These are phyloP conservation scores for Galerucella calmariensis DNA, from an alignment of 2,888 invertebrate species.

Conservation along the genomic window DNA sequence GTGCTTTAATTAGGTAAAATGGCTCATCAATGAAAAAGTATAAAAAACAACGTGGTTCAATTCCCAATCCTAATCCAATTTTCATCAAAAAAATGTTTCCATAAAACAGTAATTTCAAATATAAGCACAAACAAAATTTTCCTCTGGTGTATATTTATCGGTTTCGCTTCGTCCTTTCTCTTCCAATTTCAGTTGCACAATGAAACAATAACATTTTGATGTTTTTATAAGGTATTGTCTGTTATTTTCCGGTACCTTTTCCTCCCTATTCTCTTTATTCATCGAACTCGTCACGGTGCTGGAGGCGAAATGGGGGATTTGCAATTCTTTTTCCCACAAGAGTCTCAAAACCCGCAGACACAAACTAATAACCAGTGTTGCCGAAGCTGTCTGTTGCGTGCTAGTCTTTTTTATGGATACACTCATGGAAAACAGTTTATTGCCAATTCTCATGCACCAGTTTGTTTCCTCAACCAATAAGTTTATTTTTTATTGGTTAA, in stretches of 20 bases:
- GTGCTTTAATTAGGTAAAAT: too few species aligned
- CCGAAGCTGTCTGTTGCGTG: background rate
- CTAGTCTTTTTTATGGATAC: too few species aligned
- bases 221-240: slow-evolving; percentile 34
- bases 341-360: slow-evolving; percentile 6
- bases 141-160: slow-evolving; percentile 17
- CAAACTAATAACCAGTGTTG: slow-evolving; percentile 1
- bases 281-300: slow-evolving; percentile 27
- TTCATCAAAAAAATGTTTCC: background rate
- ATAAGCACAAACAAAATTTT: background rate
- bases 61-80: background rate
- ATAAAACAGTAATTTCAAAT: background rate
- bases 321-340: slow-evolving; percentile 6
- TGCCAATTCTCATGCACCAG: too few species aligned
- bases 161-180: slow-evolving; percentile 16
- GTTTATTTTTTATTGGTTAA: too few species aligned
- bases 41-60: too few species aligned
- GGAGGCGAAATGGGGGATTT: slow-evolving; percentile 28
- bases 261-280: slow-evolving; percentile 23
- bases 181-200: slow-evolving; percentile 23
- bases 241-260: slow-evolving; percentile 37
- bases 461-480: too few species aligned
- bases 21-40: too few species aligned
- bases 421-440: too few species aligned
- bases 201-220: slow-evolving; percentile 37